These are phyloP conservation scores for Strigamia crassipes DNA, from an alignment of 2,888 invertebrate genomes.

Conservation along the genomic window DNA sequence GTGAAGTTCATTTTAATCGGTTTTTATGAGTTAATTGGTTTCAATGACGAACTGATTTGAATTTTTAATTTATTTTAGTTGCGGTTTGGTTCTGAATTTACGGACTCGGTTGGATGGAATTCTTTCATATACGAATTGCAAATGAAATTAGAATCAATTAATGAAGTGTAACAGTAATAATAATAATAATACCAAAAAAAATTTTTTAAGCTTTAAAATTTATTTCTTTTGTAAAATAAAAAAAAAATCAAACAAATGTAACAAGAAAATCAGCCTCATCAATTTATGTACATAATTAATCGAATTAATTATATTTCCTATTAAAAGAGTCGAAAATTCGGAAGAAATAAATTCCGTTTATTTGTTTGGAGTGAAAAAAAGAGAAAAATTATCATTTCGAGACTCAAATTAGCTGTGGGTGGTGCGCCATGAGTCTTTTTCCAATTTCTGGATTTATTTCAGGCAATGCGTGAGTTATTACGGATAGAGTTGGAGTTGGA, in stretches of 20 bases:
- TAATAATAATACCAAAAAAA: too few relatives aligned
- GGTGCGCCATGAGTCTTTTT: slow-evolving; percentile 1
- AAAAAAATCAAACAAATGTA: too few relatives aligned
- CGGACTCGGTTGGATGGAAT: not conserved
- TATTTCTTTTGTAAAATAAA: not conserved
- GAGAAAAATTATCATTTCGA: not conserved
- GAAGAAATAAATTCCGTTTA: too few relatives aligned
- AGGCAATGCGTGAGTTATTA: not conserved
- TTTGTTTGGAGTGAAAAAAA: too few relatives aligned
- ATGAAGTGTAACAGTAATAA: not conserved
- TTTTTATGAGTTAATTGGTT: not conserved
- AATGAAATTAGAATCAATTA: not conserved
- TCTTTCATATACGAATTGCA: not conserved
- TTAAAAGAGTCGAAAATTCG: not conserved
- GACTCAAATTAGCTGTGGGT: not conserved
- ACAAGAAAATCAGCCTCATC: too few relatives aligned
- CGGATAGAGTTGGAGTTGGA: not conserved
- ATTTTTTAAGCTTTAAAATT: not conserved
- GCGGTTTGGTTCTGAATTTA: not conserved
- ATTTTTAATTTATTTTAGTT: not conserved
- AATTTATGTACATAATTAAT: too few relatives aligned
- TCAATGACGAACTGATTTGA: not conserved
- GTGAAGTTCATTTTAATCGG: too few relatives aligned
- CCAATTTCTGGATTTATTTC: slow-evolving; percentile 44
- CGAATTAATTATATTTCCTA: too few relatives aligned